phyloP scores from a whole-genome alignment of 2,797 vertebrate genomes.

The Limosa lapponica region DNA sequence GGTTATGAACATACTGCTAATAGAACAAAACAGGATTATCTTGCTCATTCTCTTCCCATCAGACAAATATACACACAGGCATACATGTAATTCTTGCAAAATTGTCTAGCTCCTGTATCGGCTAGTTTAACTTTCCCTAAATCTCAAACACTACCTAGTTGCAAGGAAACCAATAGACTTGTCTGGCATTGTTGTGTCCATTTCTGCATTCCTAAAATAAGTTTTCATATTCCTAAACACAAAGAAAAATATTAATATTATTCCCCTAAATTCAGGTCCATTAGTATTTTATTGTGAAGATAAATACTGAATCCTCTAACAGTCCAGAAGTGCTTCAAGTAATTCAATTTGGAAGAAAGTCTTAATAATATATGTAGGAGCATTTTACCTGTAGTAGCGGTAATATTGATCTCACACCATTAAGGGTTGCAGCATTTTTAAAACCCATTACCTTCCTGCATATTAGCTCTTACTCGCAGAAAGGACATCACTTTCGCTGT shows the following conservation, averaged over 20 bases:
- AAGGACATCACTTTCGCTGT: constrained; percentile 74
- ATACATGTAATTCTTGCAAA: background rate
- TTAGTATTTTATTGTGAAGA: constrained; percentile 72
- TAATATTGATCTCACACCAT: constrained; percentile 83
- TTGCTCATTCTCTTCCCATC: background rate
- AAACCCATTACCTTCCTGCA: constrained; percentile 76
- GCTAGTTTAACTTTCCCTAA: background rate
- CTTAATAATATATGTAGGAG: constrained; percentile 79
- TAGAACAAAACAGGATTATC: background rate
- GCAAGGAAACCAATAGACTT: background rate
- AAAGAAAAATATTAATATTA: constrained; percentile 7
- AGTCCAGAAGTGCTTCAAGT: constrained; percentile 58
- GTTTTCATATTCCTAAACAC: constrained; percentile 9
- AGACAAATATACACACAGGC: background rate
- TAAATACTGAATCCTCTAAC: constrained; percentile 58
- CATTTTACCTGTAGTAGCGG: constrained; percentile 77
- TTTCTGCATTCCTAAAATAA: background rate
- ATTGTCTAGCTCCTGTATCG: background rate
- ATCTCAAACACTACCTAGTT: background rate
- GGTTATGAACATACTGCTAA: background rate
- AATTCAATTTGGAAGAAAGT: constrained; percentile 64
- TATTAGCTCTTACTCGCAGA: constrained; percentile 69
- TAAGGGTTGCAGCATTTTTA: constrained; percentile 76
- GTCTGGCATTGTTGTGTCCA: background rate
- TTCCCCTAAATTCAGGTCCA: constrained; percentile 44